A percentile compares a stretch with the other conserved stretches of the same genome.
phyloP scores from a whole-genome alignment of 1,140 invertebrate genomes.

The Druon quercuslanigerum region DNA sequence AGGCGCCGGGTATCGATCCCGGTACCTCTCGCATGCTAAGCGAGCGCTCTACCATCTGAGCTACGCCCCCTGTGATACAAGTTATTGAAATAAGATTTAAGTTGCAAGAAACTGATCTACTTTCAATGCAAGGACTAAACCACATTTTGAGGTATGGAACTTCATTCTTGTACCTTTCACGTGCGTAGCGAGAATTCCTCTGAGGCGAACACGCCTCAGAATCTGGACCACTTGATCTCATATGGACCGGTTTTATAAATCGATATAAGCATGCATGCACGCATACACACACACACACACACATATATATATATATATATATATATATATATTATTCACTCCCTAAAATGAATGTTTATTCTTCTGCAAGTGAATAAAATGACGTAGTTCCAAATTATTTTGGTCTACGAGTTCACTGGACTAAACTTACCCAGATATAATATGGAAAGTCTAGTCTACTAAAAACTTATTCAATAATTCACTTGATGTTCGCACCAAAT shows the following conservation, averaged over 20 bases:
- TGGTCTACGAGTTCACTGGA: conserved; percentile 7
- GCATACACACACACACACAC: too few species aligned
- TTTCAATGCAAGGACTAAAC: too few species aligned
- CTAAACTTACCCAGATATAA: background rate
- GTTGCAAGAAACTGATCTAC: too few species aligned
- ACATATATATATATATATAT: too few species aligned
- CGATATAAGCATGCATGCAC: too few species aligned
- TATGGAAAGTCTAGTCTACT: background rate
- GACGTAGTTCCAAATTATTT: background rate
- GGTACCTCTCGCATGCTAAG: conserved; percentile 91
- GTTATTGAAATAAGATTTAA: too few species aligned
- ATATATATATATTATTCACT: background rate
- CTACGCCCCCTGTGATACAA: conserved; percentile 79
- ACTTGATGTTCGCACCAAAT: background rate
- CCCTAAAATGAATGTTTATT: background rate
- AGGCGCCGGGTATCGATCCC: conserved; percentile 89
- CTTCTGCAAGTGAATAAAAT: background rate
- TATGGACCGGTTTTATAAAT: too few species aligned
- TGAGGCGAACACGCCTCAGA: too few species aligned
- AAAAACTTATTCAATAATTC: conserved; percentile 1
- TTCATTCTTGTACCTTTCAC: too few species aligned
- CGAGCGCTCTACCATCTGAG: conserved; percentile 92
- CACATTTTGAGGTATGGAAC: too few species aligned
- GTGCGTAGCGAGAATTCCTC: too few species aligned
- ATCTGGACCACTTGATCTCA: too few species aligned